Evolutionary conservation across 2,113 vertebrate genomes (phyloP), one percentile per base, ranked within the genome.

Genomic region (Falco punctatus): DNA sequence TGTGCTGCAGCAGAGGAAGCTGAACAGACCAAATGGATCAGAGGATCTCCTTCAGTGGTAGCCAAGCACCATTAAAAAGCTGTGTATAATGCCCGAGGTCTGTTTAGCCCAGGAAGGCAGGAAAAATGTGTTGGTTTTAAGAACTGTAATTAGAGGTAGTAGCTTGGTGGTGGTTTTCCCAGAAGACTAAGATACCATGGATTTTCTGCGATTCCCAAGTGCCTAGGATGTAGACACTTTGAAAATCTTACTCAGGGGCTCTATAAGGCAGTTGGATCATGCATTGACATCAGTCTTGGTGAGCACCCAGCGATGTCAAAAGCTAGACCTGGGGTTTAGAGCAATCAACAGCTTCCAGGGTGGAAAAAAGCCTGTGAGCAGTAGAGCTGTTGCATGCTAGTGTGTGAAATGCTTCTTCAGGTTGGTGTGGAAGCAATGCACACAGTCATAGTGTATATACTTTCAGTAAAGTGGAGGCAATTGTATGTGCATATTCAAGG

Each of bases 371-470:
- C 7, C 12, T 13, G 1, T 33, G 4, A 5, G 0, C 13, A 80
- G 62, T 27, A 11, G 35, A 48, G 54, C 51, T 61, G 57, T n/a
- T 72, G 40, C 0, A 0, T 4, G 24, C 26, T 67, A 14, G 32
- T 6, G 1, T 0, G 5, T 24, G 51, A 69, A 51, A 13, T 51
- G 44, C 38, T 57, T 66, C n/a, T 3, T 35, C 38, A 48, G 58
- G 54, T 28, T 46, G 17, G 42, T 44, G 59, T 49, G 26, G 62
- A 57, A 55, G 65, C 5, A 13, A 51, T 92, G 48, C 20, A 5
- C n/a, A 70, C n/a, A 17, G 22, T 59, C 22, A 18, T 33, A 66
- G 64, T 6, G 0, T 57, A 13, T 46, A 27, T 74, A 15, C 4
- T 1, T 86, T n/a, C 42, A 66, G 1, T 71, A 54, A 81, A 92